Evolutionary conservation across 2,113 vertebrate genomes (phyloP).

Genomic region (Megaleporinus macrocephalus): DNA sequence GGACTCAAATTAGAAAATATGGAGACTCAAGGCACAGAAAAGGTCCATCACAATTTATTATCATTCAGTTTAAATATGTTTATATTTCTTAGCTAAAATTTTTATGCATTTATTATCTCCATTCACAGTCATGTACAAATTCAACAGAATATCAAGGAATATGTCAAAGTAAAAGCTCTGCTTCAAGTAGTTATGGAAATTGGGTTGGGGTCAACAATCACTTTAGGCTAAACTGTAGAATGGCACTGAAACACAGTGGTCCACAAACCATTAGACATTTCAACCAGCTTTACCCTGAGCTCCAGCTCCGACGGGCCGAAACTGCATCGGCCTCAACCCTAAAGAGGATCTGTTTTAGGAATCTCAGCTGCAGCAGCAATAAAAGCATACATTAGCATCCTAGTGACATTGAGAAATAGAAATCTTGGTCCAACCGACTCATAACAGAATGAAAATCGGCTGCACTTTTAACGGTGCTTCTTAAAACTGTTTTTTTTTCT

Average conservation of each 20-base stretch:
- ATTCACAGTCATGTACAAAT: conserved; percentile 75
- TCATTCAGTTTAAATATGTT: conserved; percentile 77
- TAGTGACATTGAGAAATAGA: conserved; percentile 58
- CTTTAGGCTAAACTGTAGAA: background rate
- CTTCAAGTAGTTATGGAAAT: conserved; percentile 69
- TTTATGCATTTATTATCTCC: conserved; percentile 57
- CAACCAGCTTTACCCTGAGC: background rate
- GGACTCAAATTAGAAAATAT: too few species aligned
- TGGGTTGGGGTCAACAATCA: conserved; percentile 33
- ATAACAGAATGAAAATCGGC: conserved; percentile 14
- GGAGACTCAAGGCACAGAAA: conserved; percentile 8
- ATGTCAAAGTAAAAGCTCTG: conserved; percentile 66
- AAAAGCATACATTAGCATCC: conserved; percentile 57
- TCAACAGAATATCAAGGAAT: conserved; percentile 61
- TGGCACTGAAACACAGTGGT: conserved; percentile 7
- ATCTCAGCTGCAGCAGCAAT: conserved; percentile 70
- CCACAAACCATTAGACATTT: conserved; percentile 21
- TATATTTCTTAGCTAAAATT: conserved; percentile 72
- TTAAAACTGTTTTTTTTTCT: background rate
- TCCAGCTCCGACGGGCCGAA: conserved; percentile 7
- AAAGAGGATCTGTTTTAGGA: conserved; percentile 41
- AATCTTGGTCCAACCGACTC: conserved; percentile 19
- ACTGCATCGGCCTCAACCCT: conserved; percentile 44
- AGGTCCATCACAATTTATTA: conserved; percentile 70
- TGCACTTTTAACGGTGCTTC: conserved; percentile 22